These are phyloP conservation scores for Falco novaeseelandiae DNA, from an alignment of 2,797 vertebrate genomes.

Conservation along the genomic window DNA sequence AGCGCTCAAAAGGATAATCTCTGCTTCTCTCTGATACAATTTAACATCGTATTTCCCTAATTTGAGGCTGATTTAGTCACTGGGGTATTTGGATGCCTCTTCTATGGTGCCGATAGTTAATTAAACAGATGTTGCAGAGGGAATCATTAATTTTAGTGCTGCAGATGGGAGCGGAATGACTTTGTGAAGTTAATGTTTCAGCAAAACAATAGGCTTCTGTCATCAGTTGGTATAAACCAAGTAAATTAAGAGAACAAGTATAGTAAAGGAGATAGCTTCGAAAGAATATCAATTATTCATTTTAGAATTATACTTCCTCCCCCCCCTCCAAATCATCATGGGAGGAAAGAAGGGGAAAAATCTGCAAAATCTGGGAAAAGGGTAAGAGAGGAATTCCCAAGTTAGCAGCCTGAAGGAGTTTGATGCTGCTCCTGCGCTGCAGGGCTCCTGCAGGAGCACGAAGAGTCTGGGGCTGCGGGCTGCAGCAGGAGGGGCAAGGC, in stretches of 20 bases:
- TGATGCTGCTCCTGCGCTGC: rapidly evolving
- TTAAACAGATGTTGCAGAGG: conserved; percentile 86
- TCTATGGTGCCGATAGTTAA: conserved; percentile 83
- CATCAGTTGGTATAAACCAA: conserved; percentile 82
- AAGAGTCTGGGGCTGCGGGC: rapidly evolving
- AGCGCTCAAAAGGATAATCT: conserved; percentile 79
- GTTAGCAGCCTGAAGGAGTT: neutral
- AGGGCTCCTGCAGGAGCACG: rapidly evolving
- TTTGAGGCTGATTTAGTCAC: conserved; percentile 85
- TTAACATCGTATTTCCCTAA: conserved; percentile 81
- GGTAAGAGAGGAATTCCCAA: neutral
- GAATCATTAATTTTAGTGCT: conserved; percentile 86
- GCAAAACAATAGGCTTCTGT: conserved; percentile 85
- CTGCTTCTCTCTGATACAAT: conserved; percentile 79
- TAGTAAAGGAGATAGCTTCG: conserved; percentile 63
- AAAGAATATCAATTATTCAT: conserved; percentile 73
- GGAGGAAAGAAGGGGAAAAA: neutral
- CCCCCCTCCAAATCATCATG: neutral
- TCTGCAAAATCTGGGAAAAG: neutral
- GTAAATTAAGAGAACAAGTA: conserved; percentile 82
- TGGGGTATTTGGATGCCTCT: conserved; percentile 81
- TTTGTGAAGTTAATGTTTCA: conserved; percentile 86
- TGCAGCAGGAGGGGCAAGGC: neutral
- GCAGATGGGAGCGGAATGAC: conserved; percentile 83
- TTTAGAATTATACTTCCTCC: conserved; percentile 46